Conservation (phyloP, 2,888 invertebrate genomes). For the Lypha dubia region DNA sequence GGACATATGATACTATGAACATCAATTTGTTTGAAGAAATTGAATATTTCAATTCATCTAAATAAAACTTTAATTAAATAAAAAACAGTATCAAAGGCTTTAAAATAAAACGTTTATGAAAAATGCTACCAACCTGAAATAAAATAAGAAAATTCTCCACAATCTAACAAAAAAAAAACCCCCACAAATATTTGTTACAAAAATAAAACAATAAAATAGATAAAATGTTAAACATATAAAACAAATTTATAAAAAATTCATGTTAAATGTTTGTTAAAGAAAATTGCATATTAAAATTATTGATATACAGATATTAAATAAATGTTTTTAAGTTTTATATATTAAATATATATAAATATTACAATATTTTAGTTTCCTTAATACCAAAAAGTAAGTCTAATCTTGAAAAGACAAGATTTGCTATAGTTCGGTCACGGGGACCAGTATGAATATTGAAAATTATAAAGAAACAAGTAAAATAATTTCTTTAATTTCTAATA, state of each 20-base stretch:
- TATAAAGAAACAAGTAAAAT: conserved; percentile 25
- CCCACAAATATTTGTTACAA: conserved; percentile 15
- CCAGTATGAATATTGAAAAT: conserved; percentile 65
- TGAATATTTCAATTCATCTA: conserved; percentile 4
- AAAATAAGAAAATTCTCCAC: not conserved
- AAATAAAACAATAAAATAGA: conserved; percentile 70
- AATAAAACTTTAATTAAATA: conserved; percentile 71
- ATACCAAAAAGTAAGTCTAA: conserved; percentile 59
- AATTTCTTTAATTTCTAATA: conserved; percentile 48
- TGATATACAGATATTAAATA: conserved; percentile 71
- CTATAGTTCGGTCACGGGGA: conserved; percentile 66
- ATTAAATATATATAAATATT: conserved; percentile 70
- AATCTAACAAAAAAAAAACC: not conserved
- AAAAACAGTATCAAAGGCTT: too few relatives aligned
- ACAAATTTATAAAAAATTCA: conserved; percentile 61
- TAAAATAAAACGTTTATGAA: not conserved
- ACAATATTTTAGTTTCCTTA: conserved; percentile 54
- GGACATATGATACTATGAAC: too few relatives aligned
- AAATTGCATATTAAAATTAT: conserved; percentile 58
- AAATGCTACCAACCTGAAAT: not conserved
- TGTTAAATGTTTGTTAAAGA: conserved; percentile 67
- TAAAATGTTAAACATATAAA: conserved; percentile 43
- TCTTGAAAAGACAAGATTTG: conserved; percentile 69
- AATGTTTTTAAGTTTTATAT: conserved; percentile 79
- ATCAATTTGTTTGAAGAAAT: conserved; percentile 9